A percentile compares a stretch with the other conserved stretches of the same genome.
phyloP scores from a whole-genome alignment of 2,113 vertebrate species.

The Otis tarda region DNA sequence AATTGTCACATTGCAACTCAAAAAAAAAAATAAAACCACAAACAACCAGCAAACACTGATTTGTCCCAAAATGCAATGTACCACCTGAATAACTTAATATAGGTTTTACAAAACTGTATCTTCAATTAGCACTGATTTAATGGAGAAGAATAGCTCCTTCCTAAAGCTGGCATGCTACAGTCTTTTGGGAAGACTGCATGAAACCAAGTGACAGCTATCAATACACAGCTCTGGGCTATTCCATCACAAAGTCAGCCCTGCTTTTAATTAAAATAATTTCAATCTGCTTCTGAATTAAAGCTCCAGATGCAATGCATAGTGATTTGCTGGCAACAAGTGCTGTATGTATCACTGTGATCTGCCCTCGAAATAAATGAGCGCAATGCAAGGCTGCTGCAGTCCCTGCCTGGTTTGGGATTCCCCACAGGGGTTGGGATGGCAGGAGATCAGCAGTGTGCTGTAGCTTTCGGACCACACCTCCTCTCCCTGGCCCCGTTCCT shows the following conservation, averaged over 20 bases:
- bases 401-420: neutral
- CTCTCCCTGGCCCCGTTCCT: neutral
- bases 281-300: conserved; percentile 27
- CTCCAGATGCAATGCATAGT: neutral
- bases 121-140: neutral
- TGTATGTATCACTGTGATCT: neutral
- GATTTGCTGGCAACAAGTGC: neutral
- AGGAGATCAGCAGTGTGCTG: neutral
- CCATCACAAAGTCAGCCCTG: neutral
- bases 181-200: neutral
- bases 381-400: neutral
- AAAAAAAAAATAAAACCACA: too few relatives aligned
- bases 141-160: neutral
- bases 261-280: conserved; percentile 31
- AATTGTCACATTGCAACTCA: neutral
- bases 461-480: neutral
- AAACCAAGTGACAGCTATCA: neutral
- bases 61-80: neutral
- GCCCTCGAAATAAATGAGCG: neutral
- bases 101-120: neutral
- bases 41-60: neutral
- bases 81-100: neutral
- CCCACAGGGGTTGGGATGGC: neutral
- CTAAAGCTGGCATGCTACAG: neutral
- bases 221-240: neutral